Evolutionary conservation across 2,113 vertebrate genomes (phyloP), one percentile per base, ranked within the genome.

Genomic region (Bufo bufo): DNA sequence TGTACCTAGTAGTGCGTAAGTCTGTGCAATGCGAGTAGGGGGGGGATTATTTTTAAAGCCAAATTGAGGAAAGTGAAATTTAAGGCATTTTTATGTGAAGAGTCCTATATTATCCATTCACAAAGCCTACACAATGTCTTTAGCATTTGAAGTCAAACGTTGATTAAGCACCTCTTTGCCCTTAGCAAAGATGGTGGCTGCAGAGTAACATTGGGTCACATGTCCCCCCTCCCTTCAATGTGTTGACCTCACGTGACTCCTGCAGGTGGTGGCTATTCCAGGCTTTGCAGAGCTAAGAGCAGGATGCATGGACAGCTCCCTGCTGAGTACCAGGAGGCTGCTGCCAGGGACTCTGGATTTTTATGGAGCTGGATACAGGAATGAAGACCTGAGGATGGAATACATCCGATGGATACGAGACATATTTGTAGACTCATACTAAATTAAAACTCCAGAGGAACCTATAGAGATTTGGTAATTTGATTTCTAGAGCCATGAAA

Each of bases 211-310:
- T 4, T 33, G 33, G 12, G 65, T 58, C 65, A 54, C 17, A 3
- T 56, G 45, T 2, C 77, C 47, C 61, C 20, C 50, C 33, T 52
- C 75, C 61, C 17, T 17, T 2, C 14, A 16, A 8, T 19, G 69
- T 50, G 54, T 49, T 77, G 80, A 66, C 69, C 54, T 84, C 86
- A 88, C 87, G 87, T 83, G 87, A 88, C 81, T 88, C 19, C 7
- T 66, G 45, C 80, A 61, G 87, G 69, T 83, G 87, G 58, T 84
- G 47, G 45, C 54, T 61, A 87, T 71, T 75, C 54, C 66, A 75
- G 47, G 87, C 80, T 88, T 56, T 17, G 45, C 52, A 17, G 80
- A 77, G 87, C 69, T 82, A n/a, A 82, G 10, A 88, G 87, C 54
- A 17, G 69, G 86, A 72, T 61, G 86, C 33, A 56, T 56, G 20